Conservation (phyloP, 2,888 invertebrate genomes). For the Thecophora atra region DNA sequence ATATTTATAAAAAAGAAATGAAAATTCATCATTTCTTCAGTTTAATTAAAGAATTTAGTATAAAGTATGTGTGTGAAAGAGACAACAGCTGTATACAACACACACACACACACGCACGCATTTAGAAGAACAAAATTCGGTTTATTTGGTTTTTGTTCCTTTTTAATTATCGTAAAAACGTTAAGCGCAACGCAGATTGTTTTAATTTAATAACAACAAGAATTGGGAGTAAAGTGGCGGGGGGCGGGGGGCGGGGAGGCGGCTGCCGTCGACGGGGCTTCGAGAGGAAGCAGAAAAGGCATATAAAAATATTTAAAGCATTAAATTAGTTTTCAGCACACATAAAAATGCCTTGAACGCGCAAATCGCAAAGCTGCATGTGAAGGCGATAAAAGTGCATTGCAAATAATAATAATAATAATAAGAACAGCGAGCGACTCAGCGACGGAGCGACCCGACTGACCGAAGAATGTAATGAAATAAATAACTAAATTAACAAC, state of each 20-base stretch:
- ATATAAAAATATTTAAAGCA: slow-evolving; percentile 22
- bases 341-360: slow-evolving; percentile 12
- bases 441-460: not conserved
- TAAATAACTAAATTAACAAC: too few relatives aligned
- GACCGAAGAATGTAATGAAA: not conserved
- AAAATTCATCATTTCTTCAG: slow-evolving; percentile 22
- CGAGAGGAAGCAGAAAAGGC: not conserved
- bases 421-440: not conserved
- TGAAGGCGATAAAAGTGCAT: slow-evolving; percentile 30
- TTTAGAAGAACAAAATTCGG: slow-evolving; percentile 11
- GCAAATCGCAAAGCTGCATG: slow-evolving; percentile 15
- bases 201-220: slow-evolving; percentile 20
- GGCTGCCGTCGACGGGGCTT: not conserved
- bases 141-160: slow-evolving; percentile 13
- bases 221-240: slow-evolving; percentile 1
- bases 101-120: too few relatives aligned
- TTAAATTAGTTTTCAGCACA: slow-evolving; percentile 34
- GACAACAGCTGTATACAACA: not conserved
- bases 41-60: slow-evolving; percentile 16
- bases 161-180: slow-evolving; percentile 27
- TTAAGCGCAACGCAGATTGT: slow-evolving; percentile 23
- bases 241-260: not conserved
- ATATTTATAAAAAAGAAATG: not conserved
- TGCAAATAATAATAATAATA: not conserved
- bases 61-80: not conserved